A percentile compares a stretch with the other conserved stretches of the same genome.
Conservation (phyloP, 2,113 vertebrate species). For the Brachyistius frenatus region DNA sequence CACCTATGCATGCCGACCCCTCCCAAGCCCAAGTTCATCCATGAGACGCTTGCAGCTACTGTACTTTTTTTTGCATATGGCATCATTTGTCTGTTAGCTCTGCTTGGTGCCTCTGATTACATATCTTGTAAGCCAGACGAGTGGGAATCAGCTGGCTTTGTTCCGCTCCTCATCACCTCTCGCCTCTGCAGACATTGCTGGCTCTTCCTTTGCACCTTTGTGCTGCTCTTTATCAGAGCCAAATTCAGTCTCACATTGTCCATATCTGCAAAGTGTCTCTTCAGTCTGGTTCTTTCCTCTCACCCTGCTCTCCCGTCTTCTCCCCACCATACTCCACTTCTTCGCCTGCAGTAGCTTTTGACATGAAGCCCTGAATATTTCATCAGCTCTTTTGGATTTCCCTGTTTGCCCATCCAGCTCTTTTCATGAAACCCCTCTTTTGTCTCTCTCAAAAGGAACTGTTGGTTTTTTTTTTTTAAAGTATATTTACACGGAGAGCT, state of each 20-base stretch:
- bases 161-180: constrained; percentile 50
- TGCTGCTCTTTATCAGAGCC: constrained; percentile 38
- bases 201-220: constrained; percentile 29
- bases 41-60: not conserved
- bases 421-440: constrained; percentile 67
- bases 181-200: constrained; percentile 27
- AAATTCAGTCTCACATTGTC: constrained; percentile 41
- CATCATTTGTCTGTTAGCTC: constrained; percentile 21
- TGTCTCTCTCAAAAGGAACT: constrained; percentile 59
- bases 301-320: constrained; percentile 29
- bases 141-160: constrained; percentile 62
- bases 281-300: constrained; percentile 31
- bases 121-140: constrained; percentile 46
- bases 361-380: constrained; percentile 81
- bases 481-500: constrained; percentile 61
- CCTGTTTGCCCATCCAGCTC: constrained; percentile 52
- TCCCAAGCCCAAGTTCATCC: constrained; percentile 5
- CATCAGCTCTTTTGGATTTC: constrained; percentile 68
- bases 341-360: constrained; percentile 72
- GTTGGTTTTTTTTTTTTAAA: constrained; percentile 69
- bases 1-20: constrained; percentile 21
- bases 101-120: constrained; percentile 48
- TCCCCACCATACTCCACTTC: constrained; percentile 32
- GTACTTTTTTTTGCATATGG: constrained; percentile 24
- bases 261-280: constrained; percentile 50